A percentile compares a stretch with the other conserved stretches of the same genome.
Evolutionary conservation across 1,140 invertebrate genomes (phyloP).

Genomic region (Sweltsa coloradensis): DNA sequence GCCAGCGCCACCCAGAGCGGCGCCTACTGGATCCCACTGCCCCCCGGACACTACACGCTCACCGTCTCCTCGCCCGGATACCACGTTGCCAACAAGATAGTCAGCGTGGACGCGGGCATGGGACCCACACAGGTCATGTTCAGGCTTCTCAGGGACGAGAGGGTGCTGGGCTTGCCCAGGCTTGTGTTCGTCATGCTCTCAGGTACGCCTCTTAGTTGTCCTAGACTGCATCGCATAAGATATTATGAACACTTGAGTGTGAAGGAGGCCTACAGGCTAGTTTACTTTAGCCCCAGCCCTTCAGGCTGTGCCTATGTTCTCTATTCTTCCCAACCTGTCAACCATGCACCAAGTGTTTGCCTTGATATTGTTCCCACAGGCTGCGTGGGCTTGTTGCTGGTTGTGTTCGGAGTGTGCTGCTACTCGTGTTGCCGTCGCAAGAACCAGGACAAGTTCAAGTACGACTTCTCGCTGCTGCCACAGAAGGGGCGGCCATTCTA

Average conservation of each 20-base stretch:
- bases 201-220: no score
- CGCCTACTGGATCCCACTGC: conserved; percentile 40
- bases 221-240: no score
- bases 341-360: not conserved
- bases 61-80: conserved; percentile 42
- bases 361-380: conserved; percentile 23
- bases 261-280: no score
- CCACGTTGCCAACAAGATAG: conserved; percentile 34
- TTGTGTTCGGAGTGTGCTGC: conserved; percentile 32
- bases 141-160: conserved; percentile 47
- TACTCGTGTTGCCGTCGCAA: conserved; percentile 28
- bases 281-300: no score
- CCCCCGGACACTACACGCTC: conserved; percentile 39
- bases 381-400: conserved; percentile 30
- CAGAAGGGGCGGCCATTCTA: conserved; percentile 38
- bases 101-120: conserved; percentile 31
- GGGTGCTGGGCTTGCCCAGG: conserved; percentile 55
- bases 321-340: no score
- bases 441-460: conserved; percentile 27
- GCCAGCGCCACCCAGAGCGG: no score
- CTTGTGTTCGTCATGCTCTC: conserved; percentile 57
- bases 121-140: conserved; percentile 44
- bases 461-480: conserved; percentile 31
- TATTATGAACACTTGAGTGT: no score
- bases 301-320: no score